Evolutionary conservation across 2,888 invertebrate genomes (phyloP).

Genomic region (Cartodere bifasciata): DNA sequence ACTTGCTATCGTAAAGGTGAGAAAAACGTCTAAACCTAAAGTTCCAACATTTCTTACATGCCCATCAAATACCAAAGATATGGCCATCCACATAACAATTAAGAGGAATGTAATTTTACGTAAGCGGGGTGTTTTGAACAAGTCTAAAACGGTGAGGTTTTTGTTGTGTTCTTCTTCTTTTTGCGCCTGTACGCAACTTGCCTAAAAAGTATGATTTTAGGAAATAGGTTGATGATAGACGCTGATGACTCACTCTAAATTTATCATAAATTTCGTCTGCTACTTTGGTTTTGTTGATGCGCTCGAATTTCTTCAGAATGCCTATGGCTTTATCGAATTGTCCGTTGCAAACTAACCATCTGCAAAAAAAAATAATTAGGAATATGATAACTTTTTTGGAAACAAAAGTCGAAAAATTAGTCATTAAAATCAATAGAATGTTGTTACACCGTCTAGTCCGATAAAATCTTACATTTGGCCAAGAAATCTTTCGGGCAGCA

Average conservation of each 20-base stretch:
- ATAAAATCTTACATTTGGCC: no score
- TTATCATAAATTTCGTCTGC: conserved; percentile 59
- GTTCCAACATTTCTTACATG: conserved; percentile 82
- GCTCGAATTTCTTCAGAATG: conserved; percentile 69
- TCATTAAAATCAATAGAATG: no score
- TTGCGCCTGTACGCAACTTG: conserved; percentile 52
- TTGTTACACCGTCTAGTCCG: no score
- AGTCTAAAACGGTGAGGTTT: conserved; percentile 65
- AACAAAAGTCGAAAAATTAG: no score
- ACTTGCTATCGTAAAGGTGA: conserved; percentile 74
- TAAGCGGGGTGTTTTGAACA: conserved; percentile 66
- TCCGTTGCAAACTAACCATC: conserved; percentile 81
- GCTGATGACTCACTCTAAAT: conserved; percentile 49
- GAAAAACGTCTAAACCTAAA: conserved; percentile 66
- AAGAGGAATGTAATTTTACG: conserved; percentile 64
- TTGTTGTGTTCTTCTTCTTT: conserved; percentile 58
- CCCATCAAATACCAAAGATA: conserved; percentile 76
- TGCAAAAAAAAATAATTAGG: no score
- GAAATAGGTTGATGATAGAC: no score
- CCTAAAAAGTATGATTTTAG: conserved; percentile 39
- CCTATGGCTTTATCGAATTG: conserved; percentile 63
- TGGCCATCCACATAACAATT: conserved; percentile 81
- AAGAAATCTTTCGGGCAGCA: no score
- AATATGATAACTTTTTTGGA: no score
- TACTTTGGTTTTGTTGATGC: conserved; percentile 62